Percentiles rank a stretch among this genome's conserved stretches.
These are phyloP conservation scores for Phrynocephalus versicolor DNA, from an alignment of 2,113 vertebrate species.

Conservation along the genomic window DNA sequence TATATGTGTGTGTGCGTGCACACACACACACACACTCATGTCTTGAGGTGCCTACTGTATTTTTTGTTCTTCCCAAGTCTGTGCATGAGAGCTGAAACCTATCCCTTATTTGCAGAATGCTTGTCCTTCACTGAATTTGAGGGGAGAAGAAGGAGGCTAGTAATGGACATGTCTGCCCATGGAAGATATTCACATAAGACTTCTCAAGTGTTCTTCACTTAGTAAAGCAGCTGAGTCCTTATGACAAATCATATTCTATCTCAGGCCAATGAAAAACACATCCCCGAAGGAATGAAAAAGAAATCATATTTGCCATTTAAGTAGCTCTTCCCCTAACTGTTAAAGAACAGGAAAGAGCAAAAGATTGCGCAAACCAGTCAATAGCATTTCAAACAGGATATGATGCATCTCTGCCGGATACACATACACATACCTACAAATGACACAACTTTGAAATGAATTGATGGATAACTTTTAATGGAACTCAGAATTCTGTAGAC, in stretches of 20 bases:
- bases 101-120: no score
- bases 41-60: no score
- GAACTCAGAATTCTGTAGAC: neutral
- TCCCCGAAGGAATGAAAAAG: slow-evolving; percentile 22
- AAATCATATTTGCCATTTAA: slow-evolving; percentile 29
- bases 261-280: slow-evolving; percentile 21
- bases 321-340: slow-evolving; percentile 29
- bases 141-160: neutral
- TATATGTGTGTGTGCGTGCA: no score
- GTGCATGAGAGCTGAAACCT: no score
- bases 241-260: slow-evolving; percentile 8
- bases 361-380: slow-evolving; percentile 14
- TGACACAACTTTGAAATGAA: neutral
- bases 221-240: slow-evolving; percentile 16
- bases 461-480: neutral
- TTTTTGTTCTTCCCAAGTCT: no score
- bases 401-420: slow-evolving; percentile 13
- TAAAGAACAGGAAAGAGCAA: slow-evolving; percentile 31
- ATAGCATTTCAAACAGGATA: slow-evolving; percentile 13
- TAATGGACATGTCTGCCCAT: neutral
- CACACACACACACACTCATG: no score
- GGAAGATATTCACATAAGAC: slow-evolving; percentile 3
- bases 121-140: neutral
- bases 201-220: slow-evolving; percentile 4
- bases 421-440: neutral